These are phyloP conservation scores for western clawed frog (Xenopus tropicalis) DNA, from an alignment of 2,113 vertebrate species.

Conservation along the genomic window DNA sequence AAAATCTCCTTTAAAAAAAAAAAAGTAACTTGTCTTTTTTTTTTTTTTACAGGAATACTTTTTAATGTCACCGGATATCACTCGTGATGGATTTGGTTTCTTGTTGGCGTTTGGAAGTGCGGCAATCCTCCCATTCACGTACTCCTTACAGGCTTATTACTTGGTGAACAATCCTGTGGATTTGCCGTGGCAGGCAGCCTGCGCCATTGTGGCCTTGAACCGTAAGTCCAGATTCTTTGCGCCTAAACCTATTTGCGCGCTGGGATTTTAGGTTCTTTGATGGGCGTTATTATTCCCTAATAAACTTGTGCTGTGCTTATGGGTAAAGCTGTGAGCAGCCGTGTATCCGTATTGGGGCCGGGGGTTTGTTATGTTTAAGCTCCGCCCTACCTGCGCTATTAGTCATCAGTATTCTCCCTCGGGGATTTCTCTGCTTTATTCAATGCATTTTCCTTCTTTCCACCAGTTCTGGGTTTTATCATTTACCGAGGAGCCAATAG, in stretches of 20 bases:
- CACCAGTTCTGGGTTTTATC: slow-evolving; percentile 73
- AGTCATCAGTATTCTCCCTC: no score
- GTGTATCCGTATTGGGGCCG: no score
- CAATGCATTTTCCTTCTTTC: no score
- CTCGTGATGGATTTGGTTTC: slow-evolving; percentile 92
- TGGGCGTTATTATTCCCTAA: no score
- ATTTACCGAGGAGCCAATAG: slow-evolving; percentile 92
- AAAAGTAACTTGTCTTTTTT: not conserved
- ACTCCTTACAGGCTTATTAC: slow-evolving; percentile 87
- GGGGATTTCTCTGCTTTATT: no score
- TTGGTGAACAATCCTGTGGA: slow-evolving; percentile 77
- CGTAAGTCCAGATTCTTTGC: slow-evolving; percentile 63
- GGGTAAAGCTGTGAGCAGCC: no score
- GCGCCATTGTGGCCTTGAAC: slow-evolving; percentile 72
- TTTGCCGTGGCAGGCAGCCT: slow-evolving; percentile 61
- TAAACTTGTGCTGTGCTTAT: no score
- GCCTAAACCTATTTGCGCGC: no score
- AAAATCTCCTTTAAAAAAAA: no score
- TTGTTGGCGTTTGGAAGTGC: slow-evolving; percentile 91
- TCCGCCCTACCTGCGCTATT: no score
- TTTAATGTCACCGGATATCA: slow-evolving; percentile 89
- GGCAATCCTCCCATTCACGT: slow-evolving; percentile 91
- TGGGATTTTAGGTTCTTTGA: no score
- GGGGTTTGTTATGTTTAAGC: no score
- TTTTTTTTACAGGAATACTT: slow-evolving; percentile 77